Conservation (phyloP, 2,888 invertebrate genomes). For the Ormia ochracea region DNA sequence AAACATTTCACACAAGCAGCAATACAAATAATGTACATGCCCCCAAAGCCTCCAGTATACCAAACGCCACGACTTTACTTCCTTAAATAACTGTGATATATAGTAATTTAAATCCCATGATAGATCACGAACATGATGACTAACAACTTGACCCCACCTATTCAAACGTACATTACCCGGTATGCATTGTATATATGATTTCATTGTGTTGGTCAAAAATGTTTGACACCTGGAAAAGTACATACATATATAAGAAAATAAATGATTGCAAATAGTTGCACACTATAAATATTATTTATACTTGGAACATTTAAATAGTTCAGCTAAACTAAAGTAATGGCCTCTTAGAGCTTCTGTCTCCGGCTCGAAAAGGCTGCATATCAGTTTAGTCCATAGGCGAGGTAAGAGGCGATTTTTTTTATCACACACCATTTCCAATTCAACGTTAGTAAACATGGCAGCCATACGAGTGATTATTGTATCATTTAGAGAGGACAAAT, state of each 20-base stretch:
- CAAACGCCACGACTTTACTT: conserved; percentile 90
- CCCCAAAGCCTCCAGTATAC: conserved; percentile 97
- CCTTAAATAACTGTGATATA: conserved; percentile 85
- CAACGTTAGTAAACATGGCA: conserved; percentile 91
- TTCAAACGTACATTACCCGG: conserved; percentile 85
- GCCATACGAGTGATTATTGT: conserved; percentile 85
- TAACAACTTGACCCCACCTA: conserved; percentile 84
- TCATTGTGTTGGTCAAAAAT: conserved; percentile 83
- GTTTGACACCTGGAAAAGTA: conserved; percentile 81
- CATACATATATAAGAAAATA: not conserved
- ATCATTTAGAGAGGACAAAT: conserved; percentile 92
- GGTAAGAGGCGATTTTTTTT: conserved; percentile 93
- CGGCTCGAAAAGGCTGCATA: conserved; percentile 85
- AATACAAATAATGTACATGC: conserved; percentile 90
- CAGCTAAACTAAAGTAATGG: conserved; percentile 88
- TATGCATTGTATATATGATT: conserved; percentile 84
- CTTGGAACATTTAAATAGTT: conserved; percentile 83
- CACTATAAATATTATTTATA: conserved; percentile 66
- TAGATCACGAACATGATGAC: conserved; percentile 84
- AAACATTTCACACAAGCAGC: conserved; percentile 86
- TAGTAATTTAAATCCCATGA: conserved; percentile 90
- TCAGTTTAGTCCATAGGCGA: conserved; percentile 88
- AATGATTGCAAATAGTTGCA: no score
- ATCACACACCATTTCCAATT: conserved; percentile 90
- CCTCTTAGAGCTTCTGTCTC: conserved; percentile 87